These are phyloP conservation scores for Pollenia amentaria DNA, from an alignment of 2,888 invertebrate genomes.

Conservation along the genomic window DNA sequence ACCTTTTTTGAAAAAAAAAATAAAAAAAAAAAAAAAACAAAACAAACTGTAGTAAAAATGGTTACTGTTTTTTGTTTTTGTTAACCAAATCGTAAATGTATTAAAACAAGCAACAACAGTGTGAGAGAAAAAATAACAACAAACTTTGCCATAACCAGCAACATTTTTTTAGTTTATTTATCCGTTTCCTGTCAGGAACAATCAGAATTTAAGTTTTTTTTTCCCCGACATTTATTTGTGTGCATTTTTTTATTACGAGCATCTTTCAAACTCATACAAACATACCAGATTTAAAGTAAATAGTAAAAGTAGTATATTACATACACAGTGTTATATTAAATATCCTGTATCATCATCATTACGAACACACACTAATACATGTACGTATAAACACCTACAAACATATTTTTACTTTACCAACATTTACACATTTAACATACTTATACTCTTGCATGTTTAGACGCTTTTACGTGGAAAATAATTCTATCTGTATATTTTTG, in stretches of 20 bases:
- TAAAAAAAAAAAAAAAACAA: not conserved
- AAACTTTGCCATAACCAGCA: constrained; percentile 73
- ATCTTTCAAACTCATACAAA: constrained; percentile 1
- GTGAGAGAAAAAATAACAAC: constrained; percentile 30
- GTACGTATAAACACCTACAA: constrained; percentile 6
- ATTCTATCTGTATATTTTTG: constrained; percentile 15
- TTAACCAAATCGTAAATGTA: constrained; percentile 41
- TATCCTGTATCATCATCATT: constrained; percentile 44
- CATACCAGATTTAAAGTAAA: not conserved
- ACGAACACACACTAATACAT: constrained; percentile 1
- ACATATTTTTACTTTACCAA: constrained; percentile 21
- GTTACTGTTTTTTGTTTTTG: constrained; percentile 32
- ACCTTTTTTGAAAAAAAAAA: constrained; percentile 47
- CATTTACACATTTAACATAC: not conserved
- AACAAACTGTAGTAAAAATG: constrained; percentile 35
- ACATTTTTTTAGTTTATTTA: constrained; percentile 73
- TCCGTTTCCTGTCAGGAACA: constrained; percentile 76
- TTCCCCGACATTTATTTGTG: constrained; percentile 33
- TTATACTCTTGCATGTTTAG: constrained; percentile 3
- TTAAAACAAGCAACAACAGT: constrained; percentile 44
- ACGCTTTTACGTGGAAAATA: constrained; percentile 33
- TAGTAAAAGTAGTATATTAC: not conserved
- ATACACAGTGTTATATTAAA: constrained; percentile 44
- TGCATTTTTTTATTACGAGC: not conserved
- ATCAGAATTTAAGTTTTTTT: constrained; percentile 73